Conservation (phyloP, 1,140 invertebrate genomes). For the Plectrocnemia conspersa region DNA sequence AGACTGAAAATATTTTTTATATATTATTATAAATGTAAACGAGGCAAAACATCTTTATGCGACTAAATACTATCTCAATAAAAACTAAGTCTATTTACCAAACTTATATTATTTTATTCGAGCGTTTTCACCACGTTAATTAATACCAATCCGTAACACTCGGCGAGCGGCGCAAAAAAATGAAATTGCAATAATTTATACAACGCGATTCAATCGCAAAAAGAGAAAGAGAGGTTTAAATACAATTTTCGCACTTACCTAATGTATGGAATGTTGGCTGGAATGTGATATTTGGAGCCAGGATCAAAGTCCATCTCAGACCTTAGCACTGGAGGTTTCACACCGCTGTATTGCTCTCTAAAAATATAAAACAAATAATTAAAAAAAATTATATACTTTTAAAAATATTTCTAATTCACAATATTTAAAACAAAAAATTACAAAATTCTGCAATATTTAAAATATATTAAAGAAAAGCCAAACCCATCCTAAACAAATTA, state of each 20-base stretch:
- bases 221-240: constrained; percentile 8
- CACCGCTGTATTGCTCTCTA: constrained; percentile 74
- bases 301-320: constrained; percentile 87
- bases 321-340: constrained; percentile 78
- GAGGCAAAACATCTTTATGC: constrained; percentile 32
- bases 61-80: constrained; percentile 16
- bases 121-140: not conserved
- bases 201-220: constrained; percentile 11
- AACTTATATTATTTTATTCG: constrained; percentile 4
- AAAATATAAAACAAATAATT: constrained; percentile 32
- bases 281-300: constrained; percentile 86
- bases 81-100: constrained; percentile 31
- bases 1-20: constrained; percentile 30
- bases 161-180: constrained; percentile 4
- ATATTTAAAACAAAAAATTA: too few species aligned
- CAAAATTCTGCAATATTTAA: too few species aligned
- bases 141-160: not conserved
- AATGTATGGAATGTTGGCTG: constrained; percentile 85
- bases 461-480: too few species aligned
- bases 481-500: too few species aligned
- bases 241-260: constrained; percentile 59
- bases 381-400: not conserved
- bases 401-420: too few species aligned
- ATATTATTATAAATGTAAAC: too few species aligned
- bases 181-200: not conserved